A percentile compares a stretch with the other conserved stretches of the same genome.
Conservation (phyloP, 92 coral and sea anemone genomes). For the Siderastrea siderea region DNA sequence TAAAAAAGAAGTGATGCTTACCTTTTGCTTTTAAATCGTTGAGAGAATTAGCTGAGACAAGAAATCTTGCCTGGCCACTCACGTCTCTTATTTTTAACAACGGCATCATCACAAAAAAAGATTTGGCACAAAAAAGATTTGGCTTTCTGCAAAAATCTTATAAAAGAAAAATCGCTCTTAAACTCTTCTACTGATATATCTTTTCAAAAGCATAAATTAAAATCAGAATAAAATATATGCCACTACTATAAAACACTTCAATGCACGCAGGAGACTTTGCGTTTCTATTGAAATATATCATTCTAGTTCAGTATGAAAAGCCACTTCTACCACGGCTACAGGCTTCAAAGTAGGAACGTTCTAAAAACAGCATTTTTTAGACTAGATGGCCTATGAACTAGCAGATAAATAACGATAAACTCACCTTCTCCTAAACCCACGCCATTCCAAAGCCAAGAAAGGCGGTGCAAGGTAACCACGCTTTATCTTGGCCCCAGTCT, state of each 20-base stretch:
- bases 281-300: conserved; percentile 5
- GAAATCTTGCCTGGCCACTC: conserved; percentile 23
- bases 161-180: background rate
- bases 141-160: conserved; percentile 3
- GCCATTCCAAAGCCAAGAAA: no score
- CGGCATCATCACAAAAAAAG: conserved; percentile 2
- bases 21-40: conserved; percentile 23
- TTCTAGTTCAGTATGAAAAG: conserved; percentile 1
- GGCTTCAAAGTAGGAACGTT: no score
- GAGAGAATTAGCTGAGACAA: conserved; percentile 18
- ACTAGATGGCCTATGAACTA: no score
- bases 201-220: conserved; percentile 3
- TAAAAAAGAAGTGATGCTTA: conserved; percentile 4
- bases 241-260: conserved; percentile 6
- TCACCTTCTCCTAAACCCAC: no score
- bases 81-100: background rate
- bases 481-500: no score
- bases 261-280: background rate
- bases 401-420: no score
- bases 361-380: no score
- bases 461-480: no score
- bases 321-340: background rate
- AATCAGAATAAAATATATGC: conserved; percentile 11
- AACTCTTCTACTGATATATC: conserved; percentile 4
- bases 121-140: conserved; percentile 10